Evolutionary conservation across 1,140 invertebrate genomes (phyloP).

Genomic region (Ceratoteleas bidentatus): DNA sequence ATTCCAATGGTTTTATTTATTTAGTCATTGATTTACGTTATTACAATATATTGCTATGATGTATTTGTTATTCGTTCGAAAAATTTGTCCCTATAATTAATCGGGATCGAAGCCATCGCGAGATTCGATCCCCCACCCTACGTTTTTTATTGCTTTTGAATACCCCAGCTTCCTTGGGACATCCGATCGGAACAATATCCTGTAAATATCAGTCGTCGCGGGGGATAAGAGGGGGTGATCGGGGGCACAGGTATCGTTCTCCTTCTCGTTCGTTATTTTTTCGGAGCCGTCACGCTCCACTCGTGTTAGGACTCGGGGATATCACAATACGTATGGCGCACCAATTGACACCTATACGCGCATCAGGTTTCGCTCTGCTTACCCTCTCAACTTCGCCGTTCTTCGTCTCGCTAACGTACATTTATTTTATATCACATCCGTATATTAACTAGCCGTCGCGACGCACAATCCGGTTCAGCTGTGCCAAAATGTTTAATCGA

Average conservation of each 20-base stretch:
- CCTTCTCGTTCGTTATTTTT: constrained; percentile 13
- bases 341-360: constrained; percentile 49
- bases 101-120: no score
- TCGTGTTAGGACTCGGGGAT: constrained; percentile 60
- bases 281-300: background rate
- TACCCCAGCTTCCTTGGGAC: constrained; percentile 80
- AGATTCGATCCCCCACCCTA: no score
- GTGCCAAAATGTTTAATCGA: constrained; percentile 41
- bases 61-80: no score
- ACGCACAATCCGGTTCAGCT: constrained; percentile 33
- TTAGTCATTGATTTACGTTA: no score
- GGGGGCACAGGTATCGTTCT: constrained; percentile 13
- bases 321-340: constrained; percentile 74
- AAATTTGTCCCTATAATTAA: no score
- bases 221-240: constrained; percentile 28
- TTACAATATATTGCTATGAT: no score
- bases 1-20: no score
- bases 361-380: constrained; percentile 64
- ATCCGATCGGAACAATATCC: constrained; percentile 81
- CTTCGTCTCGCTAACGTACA: constrained; percentile 38
- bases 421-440: constrained; percentile 75
- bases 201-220: constrained; percentile 80
- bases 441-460: constrained; percentile 55
- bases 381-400: constrained; percentile 3
- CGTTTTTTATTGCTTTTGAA: no score